These are phyloP conservation scores for Ricordea florida DNA, from an alignment of 92 coral and sea anemone species.

Conservation along the genomic window DNA sequence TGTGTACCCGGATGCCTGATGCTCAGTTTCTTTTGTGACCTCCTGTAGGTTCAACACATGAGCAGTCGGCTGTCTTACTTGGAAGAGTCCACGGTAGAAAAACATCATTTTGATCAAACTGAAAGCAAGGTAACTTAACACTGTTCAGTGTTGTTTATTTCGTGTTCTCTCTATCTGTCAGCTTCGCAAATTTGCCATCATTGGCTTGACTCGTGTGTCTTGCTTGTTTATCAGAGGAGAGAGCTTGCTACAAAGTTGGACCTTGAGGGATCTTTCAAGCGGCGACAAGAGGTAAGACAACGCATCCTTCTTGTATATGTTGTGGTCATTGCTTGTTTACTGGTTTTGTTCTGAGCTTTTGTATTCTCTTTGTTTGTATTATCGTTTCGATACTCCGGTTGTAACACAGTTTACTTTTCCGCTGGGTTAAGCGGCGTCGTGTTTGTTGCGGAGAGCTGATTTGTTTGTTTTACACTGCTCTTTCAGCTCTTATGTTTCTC, in stretches of 20 bases:
- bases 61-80: constrained; percentile 75
- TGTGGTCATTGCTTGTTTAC: not conserved
- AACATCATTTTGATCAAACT: constrained; percentile 78
- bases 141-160: not conserved
- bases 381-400: too few species aligned
- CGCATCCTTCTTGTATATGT: not conserved
- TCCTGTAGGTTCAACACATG: constrained; percentile 67
- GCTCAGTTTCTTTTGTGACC: not conserved
- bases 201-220: not conserved
- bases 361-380: too few species aligned
- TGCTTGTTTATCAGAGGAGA: constrained; percentile 67
- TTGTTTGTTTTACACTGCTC: too few species aligned
- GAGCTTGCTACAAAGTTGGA: constrained; percentile 89
- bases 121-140: constrained; percentile 99
- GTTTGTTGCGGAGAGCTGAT: too few species aligned
- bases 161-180: not conserved
- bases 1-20: too few species aligned
- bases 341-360: not conserved
- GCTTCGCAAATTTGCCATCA: not conserved
- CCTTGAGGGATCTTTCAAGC: constrained; percentile 75
- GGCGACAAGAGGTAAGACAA: constrained; percentile 83
- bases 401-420: too few species aligned
- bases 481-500: too few species aligned
- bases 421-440: too few species aligned
- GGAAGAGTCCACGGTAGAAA: constrained; percentile 91